These are phyloP conservation scores for Lipophrys pholis DNA, from an alignment of 2,113 vertebrate species.

Conservation along the genomic window DNA sequence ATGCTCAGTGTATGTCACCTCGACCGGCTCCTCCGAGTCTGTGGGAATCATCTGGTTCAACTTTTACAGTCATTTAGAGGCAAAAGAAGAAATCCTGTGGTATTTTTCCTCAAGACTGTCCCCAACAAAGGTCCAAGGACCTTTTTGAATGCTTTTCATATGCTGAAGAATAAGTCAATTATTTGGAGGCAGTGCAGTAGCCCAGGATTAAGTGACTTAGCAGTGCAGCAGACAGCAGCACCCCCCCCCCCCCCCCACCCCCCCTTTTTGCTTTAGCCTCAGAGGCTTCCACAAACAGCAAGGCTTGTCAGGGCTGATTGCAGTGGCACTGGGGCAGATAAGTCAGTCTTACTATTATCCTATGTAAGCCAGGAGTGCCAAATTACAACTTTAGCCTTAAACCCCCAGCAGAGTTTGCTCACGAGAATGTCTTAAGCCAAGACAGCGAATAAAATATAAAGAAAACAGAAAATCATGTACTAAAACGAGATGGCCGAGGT, in stretches of 20 bases:
- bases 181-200: slow-evolving; percentile 57
- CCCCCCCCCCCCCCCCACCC: slow-evolving; percentile 1
- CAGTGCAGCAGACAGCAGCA: slow-evolving; percentile 42
- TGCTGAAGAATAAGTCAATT: slow-evolving; percentile 72
- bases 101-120: slow-evolving; percentile 23
- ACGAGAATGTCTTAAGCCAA: slow-evolving; percentile 58
- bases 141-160: slow-evolving; percentile 61
- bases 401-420: slow-evolving; percentile 68
- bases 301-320: slow-evolving; percentile 71
- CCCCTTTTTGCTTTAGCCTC: slow-evolving; percentile 27
- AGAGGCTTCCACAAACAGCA: slow-evolving; percentile 65
- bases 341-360: slow-evolving; percentile 78
- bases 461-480: slow-evolving; percentile 22
- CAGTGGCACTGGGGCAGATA: slow-evolving; percentile 72
- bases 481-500: slow-evolving; percentile 1
- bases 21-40: not conserved
- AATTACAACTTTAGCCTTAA: slow-evolving; percentile 76
- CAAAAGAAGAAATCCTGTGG: slow-evolving; percentile 18
- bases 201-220: slow-evolving; percentile 74
- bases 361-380: slow-evolving; percentile 72
- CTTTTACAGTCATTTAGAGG: slow-evolving; percentile 12
- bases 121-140: slow-evolving; percentile 38
- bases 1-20: slow-evolving; percentile 13
- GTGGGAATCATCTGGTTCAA: slow-evolving; percentile 4
- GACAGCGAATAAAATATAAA: slow-evolving; percentile 33